Conservation (phyloP, 92 coral and sea anemone genomes). For the Epizoanthus fatuus region DNA sequence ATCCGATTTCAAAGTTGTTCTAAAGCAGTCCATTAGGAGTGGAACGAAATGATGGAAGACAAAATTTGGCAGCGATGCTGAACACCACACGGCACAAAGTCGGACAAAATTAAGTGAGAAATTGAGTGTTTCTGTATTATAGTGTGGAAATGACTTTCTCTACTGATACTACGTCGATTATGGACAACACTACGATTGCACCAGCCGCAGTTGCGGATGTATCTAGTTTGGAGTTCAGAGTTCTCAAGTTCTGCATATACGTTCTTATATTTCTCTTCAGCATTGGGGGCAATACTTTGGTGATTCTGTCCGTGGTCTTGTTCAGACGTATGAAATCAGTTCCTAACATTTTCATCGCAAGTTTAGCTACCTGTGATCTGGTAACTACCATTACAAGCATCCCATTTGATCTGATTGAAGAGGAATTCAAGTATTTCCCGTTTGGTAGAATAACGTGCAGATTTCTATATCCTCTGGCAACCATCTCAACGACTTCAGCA, state of each 20-base stretch:
- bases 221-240: slow-evolving; percentile 49
- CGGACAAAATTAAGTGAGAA: no score
- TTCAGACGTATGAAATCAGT: slow-evolving; percentile 84
- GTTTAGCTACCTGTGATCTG: slow-evolving; percentile 93
- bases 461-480: slow-evolving; percentile 90
- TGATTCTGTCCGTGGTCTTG: slow-evolving; percentile 75
- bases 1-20: no score
- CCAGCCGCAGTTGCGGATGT: background rate
- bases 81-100: no score
- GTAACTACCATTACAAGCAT: slow-evolving; percentile 90
- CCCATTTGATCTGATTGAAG: slow-evolving; percentile 82
- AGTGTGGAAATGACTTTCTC: background rate
- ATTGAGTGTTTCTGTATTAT: no score
- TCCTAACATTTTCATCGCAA: slow-evolving; percentile 91
- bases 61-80: no score
- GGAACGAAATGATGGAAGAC: no score
- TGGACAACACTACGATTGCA: background rate
- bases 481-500: slow-evolving; percentile 87
- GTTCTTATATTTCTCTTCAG: slow-evolving; percentile 74
- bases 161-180: background rate
- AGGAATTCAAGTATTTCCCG: slow-evolving; percentile 82
- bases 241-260: slow-evolving; percentile 64
- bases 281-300: slow-evolving; percentile 79
- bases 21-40: no score
- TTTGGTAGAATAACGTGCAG: slow-evolving; percentile 87